Percentiles rank a stretch among this genome's conserved stretches.
Conservation (phyloP, 2,797 vertebrate species). For the Amazonetta brasiliensis region DNA sequence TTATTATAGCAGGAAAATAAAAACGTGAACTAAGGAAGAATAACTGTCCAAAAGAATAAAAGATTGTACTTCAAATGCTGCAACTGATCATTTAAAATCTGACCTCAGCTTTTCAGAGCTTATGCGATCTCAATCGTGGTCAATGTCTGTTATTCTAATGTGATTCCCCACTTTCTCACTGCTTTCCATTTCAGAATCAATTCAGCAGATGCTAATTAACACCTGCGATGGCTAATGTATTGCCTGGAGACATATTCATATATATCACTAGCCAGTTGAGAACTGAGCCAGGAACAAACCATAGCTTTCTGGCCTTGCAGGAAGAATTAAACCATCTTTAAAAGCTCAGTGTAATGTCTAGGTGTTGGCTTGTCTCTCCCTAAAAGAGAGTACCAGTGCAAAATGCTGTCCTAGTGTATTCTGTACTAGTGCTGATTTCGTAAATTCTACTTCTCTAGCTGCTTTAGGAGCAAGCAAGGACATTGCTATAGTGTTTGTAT, state of each 20-base stretch:
- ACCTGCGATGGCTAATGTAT: neutral
- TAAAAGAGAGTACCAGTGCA: neutral
- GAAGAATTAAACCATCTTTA: neutral
- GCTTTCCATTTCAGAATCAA: neutral
- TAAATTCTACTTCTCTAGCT: neutral
- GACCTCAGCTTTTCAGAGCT: neutral
- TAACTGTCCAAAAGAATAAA: neutral
- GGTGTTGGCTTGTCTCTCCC: neutral
- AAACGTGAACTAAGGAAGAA: neutral
- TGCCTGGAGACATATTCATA: neutral
- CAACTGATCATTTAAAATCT: neutral
- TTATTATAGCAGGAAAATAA: neutral
- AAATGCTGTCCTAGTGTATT: neutral
- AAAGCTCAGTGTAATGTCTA: neutral
- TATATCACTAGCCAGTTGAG: neutral
- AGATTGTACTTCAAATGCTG: neutral
- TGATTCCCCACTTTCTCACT: neutral
- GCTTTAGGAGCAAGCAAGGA: neutral
- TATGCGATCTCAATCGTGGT: neutral
- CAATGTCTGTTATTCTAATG: neutral
- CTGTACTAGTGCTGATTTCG: neutral
- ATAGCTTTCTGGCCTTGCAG: neutral
- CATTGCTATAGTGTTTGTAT: neutral
- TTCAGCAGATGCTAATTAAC: constrained; percentile 20
- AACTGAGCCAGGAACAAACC: neutral